phyloP scores from a whole-genome alignment of 2,797 vertebrate species.

The Ataeniobius toweri region DNA sequence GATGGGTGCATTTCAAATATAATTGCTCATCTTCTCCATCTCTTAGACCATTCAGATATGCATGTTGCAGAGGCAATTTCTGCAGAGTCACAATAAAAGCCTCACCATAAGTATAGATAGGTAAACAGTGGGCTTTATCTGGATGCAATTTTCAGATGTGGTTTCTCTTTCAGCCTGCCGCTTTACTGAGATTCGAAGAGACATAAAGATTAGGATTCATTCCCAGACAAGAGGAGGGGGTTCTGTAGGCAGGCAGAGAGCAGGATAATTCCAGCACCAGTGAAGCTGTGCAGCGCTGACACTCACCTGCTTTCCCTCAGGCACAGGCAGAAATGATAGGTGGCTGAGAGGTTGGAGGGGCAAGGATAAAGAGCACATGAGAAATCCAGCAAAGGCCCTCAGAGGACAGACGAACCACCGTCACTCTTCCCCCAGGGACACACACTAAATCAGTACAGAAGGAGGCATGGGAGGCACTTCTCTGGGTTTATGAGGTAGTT shows the following conservation, averaged over 20 bases:
- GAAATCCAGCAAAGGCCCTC: constrained; percentile 59
- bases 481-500: constrained; percentile 84
- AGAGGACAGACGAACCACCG: constrained; percentile 56
- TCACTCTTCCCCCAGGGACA: constrained; percentile 63
- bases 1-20: constrained; percentile 37
- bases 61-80: constrained; percentile 35
- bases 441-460: constrained; percentile 62
- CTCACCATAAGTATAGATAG: constrained; percentile 43
- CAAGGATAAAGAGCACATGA: constrained; percentile 51
- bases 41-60: constrained; percentile 36
- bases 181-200: constrained; percentile 32
- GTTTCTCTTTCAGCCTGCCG: constrained; percentile 16
- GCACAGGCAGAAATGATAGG: constrained; percentile 31
- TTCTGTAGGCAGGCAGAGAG: constrained; percentile 36
- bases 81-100: constrained; percentile 34
- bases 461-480: constrained; percentile 68
- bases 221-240: constrained; percentile 15
- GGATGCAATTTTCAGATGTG: constrained; percentile 40
- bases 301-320: constrained; percentile 27
- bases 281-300: constrained; percentile 12
- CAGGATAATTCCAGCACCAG: constrained; percentile 41
- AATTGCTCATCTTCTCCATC: constrained; percentile 33
- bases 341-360: constrained; percentile 33
- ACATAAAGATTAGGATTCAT: constrained; percentile 34
- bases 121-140: constrained; percentile 46